Conservation (phyloP, 2,797 vertebrate species). For the Coccyzus lansbergi region DNA sequence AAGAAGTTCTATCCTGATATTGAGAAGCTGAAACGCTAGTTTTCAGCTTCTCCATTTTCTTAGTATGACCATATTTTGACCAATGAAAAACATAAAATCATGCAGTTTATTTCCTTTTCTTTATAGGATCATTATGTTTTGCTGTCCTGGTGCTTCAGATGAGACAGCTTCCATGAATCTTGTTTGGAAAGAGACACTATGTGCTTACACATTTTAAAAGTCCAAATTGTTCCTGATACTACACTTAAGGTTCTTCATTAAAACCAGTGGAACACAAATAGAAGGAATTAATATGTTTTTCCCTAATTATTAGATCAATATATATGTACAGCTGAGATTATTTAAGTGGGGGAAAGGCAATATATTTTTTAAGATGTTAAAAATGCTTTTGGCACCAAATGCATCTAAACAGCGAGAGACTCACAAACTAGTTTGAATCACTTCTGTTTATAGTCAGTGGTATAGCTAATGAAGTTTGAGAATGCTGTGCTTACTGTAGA, state of each 20-base stretch:
- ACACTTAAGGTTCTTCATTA: background rate
- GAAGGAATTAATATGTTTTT: background rate
- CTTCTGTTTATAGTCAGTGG: background rate
- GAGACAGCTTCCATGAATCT: background rate
- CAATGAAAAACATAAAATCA: background rate
- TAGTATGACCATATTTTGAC: background rate
- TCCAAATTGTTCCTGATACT: background rate
- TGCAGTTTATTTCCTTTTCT: background rate
- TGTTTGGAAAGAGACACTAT: background rate
- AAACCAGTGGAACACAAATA: constrained; percentile 13
- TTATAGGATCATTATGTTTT: background rate
- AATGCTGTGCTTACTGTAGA: background rate
- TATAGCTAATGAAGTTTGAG: background rate
- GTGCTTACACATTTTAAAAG: background rate
- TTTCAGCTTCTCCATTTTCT: background rate
- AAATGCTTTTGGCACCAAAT: background rate
- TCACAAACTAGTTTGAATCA: background rate
- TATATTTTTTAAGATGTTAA: background rate
- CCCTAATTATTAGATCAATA: background rate
- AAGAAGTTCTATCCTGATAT: background rate
- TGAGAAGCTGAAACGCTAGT: background rate
- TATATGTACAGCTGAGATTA: background rate
- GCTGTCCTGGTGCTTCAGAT: constrained; percentile 2
- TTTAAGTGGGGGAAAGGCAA: background rate
- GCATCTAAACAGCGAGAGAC: background rate